Conservation (phyloP, 2,797 vertebrate species). For the Morelia viridis region DNA sequence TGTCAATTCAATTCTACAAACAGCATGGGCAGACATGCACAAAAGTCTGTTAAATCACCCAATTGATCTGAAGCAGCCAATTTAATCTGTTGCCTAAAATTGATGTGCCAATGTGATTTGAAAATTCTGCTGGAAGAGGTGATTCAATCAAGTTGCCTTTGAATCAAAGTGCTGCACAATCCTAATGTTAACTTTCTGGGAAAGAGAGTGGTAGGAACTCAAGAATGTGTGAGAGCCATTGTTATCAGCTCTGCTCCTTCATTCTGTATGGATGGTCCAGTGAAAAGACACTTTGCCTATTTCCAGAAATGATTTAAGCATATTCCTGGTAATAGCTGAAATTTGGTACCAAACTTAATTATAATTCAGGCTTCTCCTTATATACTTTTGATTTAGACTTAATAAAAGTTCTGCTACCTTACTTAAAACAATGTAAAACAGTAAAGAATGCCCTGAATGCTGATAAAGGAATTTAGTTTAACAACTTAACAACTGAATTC, state of each 20-base stretch:
- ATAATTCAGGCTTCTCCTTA: neutral
- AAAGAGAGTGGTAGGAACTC: neutral
- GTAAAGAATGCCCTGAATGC: neutral
- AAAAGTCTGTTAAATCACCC: neutral
- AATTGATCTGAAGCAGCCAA: neutral
- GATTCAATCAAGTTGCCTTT: neutral
- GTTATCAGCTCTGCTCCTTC: neutral
- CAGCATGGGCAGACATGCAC: neutral
- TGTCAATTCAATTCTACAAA: neutral
- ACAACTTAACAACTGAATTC: slow-evolving; percentile 7
- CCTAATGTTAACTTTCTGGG: neutral
- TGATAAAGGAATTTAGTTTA: neutral
- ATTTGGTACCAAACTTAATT: neutral
- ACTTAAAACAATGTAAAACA: neutral
- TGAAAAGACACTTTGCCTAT: neutral
- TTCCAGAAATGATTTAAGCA: neutral
- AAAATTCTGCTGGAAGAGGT: neutral
- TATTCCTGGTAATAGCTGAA: neutral
- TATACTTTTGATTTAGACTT: neutral
- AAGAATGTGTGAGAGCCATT: neutral
- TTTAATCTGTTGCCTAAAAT: neutral
- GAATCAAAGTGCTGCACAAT: neutral
- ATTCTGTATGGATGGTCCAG: neutral
- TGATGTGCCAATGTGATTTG: neutral
- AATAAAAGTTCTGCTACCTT: neutral